phyloP scores from a whole-genome alignment of 2,113 vertebrate genomes.

The Paralichthys olivaceus region DNA sequence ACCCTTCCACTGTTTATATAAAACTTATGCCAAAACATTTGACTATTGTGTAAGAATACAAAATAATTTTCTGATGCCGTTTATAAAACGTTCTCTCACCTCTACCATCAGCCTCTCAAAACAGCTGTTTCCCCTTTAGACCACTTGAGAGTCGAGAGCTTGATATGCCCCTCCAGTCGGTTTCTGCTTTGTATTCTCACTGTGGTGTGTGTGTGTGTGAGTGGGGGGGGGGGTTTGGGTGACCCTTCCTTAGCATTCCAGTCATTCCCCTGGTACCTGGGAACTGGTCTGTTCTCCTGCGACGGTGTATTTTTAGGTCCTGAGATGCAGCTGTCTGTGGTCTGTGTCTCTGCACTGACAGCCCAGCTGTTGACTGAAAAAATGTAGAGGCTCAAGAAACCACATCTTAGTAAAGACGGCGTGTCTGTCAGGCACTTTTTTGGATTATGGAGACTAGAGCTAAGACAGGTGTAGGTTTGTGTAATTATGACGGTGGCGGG shows the following conservation, averaged over 20 bases:
- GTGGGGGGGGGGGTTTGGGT: constrained; percentile 6
- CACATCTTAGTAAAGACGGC: not conserved
- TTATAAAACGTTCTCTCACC: not conserved
- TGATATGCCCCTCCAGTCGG: not conserved
- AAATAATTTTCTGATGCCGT: not conserved
- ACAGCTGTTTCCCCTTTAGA: not conserved
- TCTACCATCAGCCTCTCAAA: constrained; percentile 16
- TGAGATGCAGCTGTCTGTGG: constrained; percentile 63
- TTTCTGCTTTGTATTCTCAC: constrained; percentile 11
- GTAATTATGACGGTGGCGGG: constrained; percentile 7
- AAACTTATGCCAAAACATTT: constrained; percentile 4
- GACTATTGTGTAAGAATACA: not conserved
- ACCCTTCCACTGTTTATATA: constrained; percentile 2
- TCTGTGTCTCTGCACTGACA: constrained; percentile 25
- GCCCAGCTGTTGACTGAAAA: constrained; percentile 39
- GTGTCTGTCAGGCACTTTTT: constrained; percentile 5
- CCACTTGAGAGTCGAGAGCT: not conserved
- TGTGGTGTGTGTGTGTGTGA: constrained; percentile 15
- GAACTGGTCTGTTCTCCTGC: constrained; percentile 54
- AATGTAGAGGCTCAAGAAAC: constrained; percentile 24
- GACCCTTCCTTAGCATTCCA: constrained; percentile 64
- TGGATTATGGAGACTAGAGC: constrained; percentile 13
- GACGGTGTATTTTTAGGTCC: constrained; percentile 68
- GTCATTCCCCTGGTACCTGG: constrained; percentile 78
- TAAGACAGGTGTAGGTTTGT: constrained; percentile 25